Conservation (phyloP, 2,797 vertebrate species). For the Hephaestus fuliginosus region DNA sequence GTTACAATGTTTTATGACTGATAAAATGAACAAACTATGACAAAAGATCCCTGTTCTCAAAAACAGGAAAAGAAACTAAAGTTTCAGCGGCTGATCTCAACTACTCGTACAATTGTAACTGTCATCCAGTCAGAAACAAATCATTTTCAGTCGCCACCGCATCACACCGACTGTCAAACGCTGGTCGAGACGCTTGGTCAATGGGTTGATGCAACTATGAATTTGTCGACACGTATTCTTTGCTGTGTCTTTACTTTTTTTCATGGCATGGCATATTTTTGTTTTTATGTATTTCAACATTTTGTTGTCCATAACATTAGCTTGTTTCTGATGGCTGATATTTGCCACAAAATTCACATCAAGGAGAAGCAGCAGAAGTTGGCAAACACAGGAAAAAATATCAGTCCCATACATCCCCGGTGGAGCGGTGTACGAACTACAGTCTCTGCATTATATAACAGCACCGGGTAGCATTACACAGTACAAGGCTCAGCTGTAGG, state of each 20-base stretch:
- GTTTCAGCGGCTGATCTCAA: background rate
- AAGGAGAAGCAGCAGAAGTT: conserved; percentile 3
- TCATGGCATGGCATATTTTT: background rate
- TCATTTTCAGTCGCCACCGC: background rate
- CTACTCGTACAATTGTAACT: background rate
- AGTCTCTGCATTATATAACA: conserved; percentile 51
- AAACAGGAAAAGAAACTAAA: background rate
- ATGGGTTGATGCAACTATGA: background rate
- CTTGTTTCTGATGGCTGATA: background rate
- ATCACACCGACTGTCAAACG: background rate
- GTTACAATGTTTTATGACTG: background rate
- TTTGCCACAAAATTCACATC: conserved; percentile 22
- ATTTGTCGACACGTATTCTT: background rate
- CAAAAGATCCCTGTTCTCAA: background rate
- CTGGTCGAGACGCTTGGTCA: background rate
- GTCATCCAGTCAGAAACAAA: background rate
- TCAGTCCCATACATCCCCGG: conserved; percentile 10
- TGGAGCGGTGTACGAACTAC: conserved; percentile 46
- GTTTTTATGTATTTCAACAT: conserved; percentile 8
- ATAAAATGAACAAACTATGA: background rate
- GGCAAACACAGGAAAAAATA: background rate
- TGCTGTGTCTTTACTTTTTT: background rate
- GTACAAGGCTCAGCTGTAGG: conserved; percentile 52
- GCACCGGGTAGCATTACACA: conserved; percentile 3
- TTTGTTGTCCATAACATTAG: background rate